A percentile compares a stretch with the other conserved stretches of the same genome.
Conservation (phyloP, 2,797 vertebrate species). For the Syngnathus rostellatus region DNA sequence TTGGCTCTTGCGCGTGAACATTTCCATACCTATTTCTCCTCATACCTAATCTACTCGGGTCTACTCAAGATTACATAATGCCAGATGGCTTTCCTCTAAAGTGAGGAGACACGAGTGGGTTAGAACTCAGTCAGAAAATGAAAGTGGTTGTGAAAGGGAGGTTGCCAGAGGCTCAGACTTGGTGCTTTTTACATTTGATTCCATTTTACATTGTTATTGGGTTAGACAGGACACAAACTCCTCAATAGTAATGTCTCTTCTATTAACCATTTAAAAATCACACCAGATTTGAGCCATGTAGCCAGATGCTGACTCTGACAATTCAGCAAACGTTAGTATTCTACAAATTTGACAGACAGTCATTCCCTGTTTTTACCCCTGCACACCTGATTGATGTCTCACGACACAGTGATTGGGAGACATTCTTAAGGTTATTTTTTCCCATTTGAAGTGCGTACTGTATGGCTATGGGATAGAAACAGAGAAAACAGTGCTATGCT, state of each 20-base stretch:
- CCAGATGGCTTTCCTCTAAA: constrained; percentile 3
- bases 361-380: no score
- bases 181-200: no score
- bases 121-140: not conserved
- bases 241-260: not conserved
- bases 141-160: not conserved
- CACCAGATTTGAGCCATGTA: not conserved
- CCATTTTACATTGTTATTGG: not conserved
- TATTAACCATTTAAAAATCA: not conserved
- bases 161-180: not conserved
- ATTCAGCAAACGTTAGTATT: not conserved
- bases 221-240: not conserved
- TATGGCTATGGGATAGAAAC: not conserved
- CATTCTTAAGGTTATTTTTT: not conserved
- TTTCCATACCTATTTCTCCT: not conserved
- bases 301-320: not conserved
- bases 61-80: constrained; percentile 25
- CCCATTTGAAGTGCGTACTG: not conserved
- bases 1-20: not conserved
- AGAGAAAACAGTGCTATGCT: no score
- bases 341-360: not conserved
- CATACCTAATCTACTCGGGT: not conserved
- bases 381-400: not conserved
- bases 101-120: not conserved
- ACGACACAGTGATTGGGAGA: not conserved